Conservation (phyloP, 1,140 invertebrate genomes). For the Cotesia chilonis region DNA sequence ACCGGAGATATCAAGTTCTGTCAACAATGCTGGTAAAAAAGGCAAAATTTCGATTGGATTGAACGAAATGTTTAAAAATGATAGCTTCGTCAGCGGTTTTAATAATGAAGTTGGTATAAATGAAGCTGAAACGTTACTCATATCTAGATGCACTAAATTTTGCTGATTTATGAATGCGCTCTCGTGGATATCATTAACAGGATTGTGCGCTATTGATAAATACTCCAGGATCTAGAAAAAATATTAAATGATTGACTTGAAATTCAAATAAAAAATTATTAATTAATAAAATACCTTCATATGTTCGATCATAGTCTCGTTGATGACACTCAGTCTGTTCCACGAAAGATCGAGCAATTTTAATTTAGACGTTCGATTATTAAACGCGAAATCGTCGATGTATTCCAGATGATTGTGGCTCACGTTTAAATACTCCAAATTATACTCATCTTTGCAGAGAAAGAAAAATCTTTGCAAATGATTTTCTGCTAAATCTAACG, state of each 20-base stretch:
- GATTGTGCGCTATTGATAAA: slow-evolving; percentile 58
- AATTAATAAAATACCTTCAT: slow-evolving; percentile 53
- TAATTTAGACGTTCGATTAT: slow-evolving; percentile 53
- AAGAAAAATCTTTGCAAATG: slow-evolving; percentile 59
- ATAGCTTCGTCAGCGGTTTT: slow-evolving; percentile 51
- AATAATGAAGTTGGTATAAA: slow-evolving; percentile 53
- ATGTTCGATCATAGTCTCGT: slow-evolving; percentile 61
- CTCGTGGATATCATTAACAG: slow-evolving; percentile 57
- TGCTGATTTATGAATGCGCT: slow-evolving; percentile 53
- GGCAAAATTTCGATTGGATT: slow-evolving; percentile 58
- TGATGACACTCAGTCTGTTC: slow-evolving; percentile 56
- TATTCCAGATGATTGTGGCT: slow-evolving; percentile 60
- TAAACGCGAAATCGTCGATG: slow-evolving; percentile 58
- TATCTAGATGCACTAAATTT: slow-evolving; percentile 49
- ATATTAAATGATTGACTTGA: slow-evolving; percentile 12
- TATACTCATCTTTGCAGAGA: slow-evolving; percentile 56
- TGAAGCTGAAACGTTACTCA: slow-evolving; percentile 53
- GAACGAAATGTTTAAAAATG: slow-evolving; percentile 52
- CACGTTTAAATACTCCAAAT: slow-evolving; percentile 56
- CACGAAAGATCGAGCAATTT: slow-evolving; percentile 58
- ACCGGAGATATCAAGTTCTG: slow-evolving; percentile 55
- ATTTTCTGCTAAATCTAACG: slow-evolving; percentile 60
- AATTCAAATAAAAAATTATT: not conserved
- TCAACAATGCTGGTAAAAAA: slow-evolving; percentile 47
- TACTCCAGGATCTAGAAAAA: slow-evolving; percentile 54